phyloP scores from a whole-genome alignment of 2,888 invertebrate genomes.

The Lochmaea capreae region DNA sequence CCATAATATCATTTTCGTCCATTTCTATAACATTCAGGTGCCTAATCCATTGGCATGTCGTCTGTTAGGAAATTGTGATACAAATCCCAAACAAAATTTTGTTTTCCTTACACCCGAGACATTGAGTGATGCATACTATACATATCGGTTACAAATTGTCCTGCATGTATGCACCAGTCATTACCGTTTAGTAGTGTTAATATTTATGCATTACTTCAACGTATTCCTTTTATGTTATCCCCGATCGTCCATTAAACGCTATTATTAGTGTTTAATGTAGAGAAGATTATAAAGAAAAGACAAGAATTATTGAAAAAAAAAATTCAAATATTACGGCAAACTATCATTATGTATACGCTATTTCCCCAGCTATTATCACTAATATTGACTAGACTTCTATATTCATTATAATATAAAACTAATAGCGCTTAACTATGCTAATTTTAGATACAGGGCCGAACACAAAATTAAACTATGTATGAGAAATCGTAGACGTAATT shows the following conservation, averaged over 20 bases:
- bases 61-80: too few species aligned
- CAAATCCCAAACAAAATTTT: too few species aligned
- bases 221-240: background rate
- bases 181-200: background rate
- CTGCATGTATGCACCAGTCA: too few species aligned
- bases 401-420: slow-evolving; percentile 18
- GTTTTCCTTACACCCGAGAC: too few species aligned
- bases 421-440: slow-evolving; percentile 14
- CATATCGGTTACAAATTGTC: too few species aligned
- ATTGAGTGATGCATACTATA: too few species aligned
- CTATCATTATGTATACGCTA: slow-evolving; percentile 13
- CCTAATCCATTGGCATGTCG: too few species aligned
- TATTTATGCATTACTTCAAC: slow-evolving; percentile 9
- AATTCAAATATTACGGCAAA: slow-evolving; percentile 8
- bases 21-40: too few species aligned
- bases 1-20: too few species aligned
- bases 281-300: slow-evolving; percentile 26
- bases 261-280: slow-evolving; percentile 21
- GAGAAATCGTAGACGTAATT: too few species aligned
- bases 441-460: slow-evolving; percentile 8
- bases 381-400: slow-evolving; percentile 14
- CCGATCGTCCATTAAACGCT: slow-evolving; percentile 18
- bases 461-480: background rate
- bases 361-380: slow-evolving; percentile 11
- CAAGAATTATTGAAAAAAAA: slow-evolving; percentile 9